Evolutionary conservation across 2,113 vertebrate species (phyloP).

Genomic region (Gnathonemus echidnorhynchus): DNA sequence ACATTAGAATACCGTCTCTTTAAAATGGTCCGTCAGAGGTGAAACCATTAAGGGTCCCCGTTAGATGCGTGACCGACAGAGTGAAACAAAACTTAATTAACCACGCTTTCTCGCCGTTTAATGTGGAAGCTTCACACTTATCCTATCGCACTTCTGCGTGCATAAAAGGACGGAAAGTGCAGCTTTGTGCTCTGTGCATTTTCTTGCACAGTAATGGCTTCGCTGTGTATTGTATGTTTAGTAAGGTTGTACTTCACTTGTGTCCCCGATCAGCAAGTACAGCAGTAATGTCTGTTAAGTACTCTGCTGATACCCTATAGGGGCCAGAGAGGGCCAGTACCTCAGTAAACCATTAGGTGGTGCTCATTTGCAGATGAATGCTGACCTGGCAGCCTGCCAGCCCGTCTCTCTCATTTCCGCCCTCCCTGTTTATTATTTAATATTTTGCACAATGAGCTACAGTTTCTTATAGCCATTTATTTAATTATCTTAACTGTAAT

Average conservation of each 20-base stretch:
- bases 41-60: constrained; percentile 17
- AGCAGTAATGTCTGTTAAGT: neutral
- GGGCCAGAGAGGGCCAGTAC: neutral
- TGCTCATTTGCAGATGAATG: constrained; percentile 34
- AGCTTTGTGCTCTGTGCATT: neutral
- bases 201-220: neutral
- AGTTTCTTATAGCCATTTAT: neutral
- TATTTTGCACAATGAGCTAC: neutral
- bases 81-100: constrained; percentile 23
- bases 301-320: neutral
- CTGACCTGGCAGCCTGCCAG: neutral
- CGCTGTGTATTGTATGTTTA: neutral
- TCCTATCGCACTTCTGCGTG: neutral
- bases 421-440: neutral
- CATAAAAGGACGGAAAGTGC: constrained; percentile 5
- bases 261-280: neutral
- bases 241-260: neutral
- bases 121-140: constrained; percentile 14
- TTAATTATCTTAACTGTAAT: neutral
- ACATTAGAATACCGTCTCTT: constrained; percentile 15
- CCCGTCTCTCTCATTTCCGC: neutral
- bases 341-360: constrained; percentile 34
- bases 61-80: constrained; percentile 15
- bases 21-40: constrained; percentile 11
- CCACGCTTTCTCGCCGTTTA: constrained; percentile 9